Percentiles rank a stretch among this genome's conserved stretches.
These are phyloP conservation scores for Cygnus atratus DNA, from an alignment of 2,113 vertebrate species.

Conservation along the genomic window DNA sequence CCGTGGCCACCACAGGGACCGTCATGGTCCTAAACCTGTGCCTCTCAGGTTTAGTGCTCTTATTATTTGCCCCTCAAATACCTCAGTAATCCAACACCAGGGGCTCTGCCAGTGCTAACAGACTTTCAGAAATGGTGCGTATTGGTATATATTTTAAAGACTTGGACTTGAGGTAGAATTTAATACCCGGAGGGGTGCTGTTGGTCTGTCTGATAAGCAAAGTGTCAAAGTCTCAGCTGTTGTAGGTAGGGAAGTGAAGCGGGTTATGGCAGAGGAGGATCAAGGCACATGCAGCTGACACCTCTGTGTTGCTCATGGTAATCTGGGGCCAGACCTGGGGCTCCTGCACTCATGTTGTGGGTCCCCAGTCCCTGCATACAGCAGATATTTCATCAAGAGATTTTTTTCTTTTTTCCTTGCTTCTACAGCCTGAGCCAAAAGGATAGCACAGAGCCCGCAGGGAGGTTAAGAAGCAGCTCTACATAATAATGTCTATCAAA, in stretches of 20 bases:
- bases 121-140: background rate
- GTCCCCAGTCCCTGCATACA: background rate
- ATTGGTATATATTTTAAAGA: background rate
- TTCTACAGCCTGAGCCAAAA: background rate
- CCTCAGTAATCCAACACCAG: background rate
- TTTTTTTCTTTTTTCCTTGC: background rate
- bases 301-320: background rate
- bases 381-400: background rate
- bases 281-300: background rate
- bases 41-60: background rate
- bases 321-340: background rate
- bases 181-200: background rate
- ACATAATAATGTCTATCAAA: background rate
- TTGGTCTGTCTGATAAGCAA: background rate
- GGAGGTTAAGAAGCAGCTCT: slow-evolving; percentile 24
- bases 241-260: background rate
- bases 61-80: background rate
- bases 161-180: background rate
- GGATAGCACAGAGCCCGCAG: background rate
- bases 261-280: background rate
- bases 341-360: background rate
- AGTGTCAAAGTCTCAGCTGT: background rate
- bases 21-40: background rate
- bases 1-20: background rate
- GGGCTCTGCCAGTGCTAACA: background rate